Evolutionary conservation across 2,113 vertebrate genomes (phyloP).

Genomic region (Pan troglodytes): NHGRI_mPanTro3-v2.1_pri NC_072402.2:155988001-155988500

Average conservation of each 20-base stretch:
- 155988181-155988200: not conserved
- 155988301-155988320: not conserved
- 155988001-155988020: not conserved
- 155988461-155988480: not conserved
- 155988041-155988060: not conserved
- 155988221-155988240: not conserved
- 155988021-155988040: not conserved
- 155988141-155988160: not conserved
- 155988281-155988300: not conserved
- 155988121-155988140: not conserved
- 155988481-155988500: not conserved
- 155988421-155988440: not conserved
- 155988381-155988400: not conserved
- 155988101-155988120: not conserved
- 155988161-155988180: not conserved
- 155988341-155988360: not conserved
- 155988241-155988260: not conserved
- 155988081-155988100: no score
- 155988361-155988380: not conserved
- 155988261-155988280: not conserved
- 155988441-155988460: not conserved
- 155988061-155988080: not conserved
- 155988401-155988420: not conserved
- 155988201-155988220: not conserved
- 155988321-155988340: not conserved